Evolutionary conservation across 30 jellyfish, hydroid and myxozoan genomes (phyloP), one percentile per base, ranked within the genome.

Genomic region (Phacellophora camtschatica): DNA sequence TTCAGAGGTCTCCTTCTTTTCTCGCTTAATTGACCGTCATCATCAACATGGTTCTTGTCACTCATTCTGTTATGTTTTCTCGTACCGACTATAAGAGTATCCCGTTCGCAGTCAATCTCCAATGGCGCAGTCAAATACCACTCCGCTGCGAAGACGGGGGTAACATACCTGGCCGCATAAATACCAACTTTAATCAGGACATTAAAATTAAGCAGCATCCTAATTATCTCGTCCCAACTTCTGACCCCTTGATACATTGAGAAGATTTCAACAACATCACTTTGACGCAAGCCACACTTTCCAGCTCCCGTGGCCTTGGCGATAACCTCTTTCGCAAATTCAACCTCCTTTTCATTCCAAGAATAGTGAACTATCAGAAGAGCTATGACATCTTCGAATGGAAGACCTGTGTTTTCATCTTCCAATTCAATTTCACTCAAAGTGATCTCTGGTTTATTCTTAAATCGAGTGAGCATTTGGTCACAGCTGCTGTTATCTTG

Each of bases 311-410:
- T 49, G 9, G 64, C 24, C 29, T 43, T 9, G 1, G 33, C 46
- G 48, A 42, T 45, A 57, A 77, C 82, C 72, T 63, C 90, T 31
- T 50, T 31, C 15, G 82, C 66, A 45, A 77, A 77, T 39, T 18
- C 70, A 25, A 45, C 53, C 90, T 77, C 90, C 32, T 50, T 46
- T 5, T 62, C 64, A 42, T 50, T 62, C 90, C 90, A 77, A 20
- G 34, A 45, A 50, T 61, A 77, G 20, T n/a, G 28, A 0, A 61
- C 82, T 23, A 24, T 54, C 90, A 62, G 62, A 12, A 62, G 18
- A 7, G 71, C 9, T 10, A 15, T 4, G 39, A 77, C 62, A 4
- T 62, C 82, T 8, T 62, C 53, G 33, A 58, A 20, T 1, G 50
- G 30, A 34, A 48, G 28, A 0, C n/a, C 8, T 22, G 51, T 23